Percentiles rank a stretch among this genome's conserved stretches.
Evolutionary conservation across 2,797 vertebrate species (phyloP).

Genomic region (Eospalax fontanierii): DNA sequence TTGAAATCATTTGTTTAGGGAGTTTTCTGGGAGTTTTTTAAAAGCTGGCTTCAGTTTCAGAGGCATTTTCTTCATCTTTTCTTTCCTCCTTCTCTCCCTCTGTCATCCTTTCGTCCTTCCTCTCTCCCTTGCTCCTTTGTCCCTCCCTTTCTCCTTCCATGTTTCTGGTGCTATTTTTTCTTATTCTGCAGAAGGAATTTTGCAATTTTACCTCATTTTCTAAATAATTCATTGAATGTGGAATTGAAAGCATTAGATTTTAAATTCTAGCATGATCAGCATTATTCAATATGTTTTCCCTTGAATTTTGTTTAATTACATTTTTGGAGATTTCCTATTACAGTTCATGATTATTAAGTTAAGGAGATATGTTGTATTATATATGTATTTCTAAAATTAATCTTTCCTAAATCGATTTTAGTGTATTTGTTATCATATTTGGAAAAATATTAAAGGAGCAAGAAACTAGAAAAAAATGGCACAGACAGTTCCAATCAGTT

Average conservation of each 20-base stretch:
- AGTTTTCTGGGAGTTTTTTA: neutral
- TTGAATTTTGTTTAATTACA: neutral
- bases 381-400: neutral
- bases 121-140: neutral
- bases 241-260: conserved; percentile 28
- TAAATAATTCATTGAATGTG: neutral
- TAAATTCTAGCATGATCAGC: neutral
- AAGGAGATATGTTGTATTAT: neutral
- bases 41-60: neutral
- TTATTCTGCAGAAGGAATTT: conserved; percentile 25
- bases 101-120: neutral
- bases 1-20: neutral
- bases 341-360: neutral
- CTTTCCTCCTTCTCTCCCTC: neutral
- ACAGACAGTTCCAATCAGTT: neutral
- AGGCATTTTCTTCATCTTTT: neutral
- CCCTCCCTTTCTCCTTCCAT: neutral
- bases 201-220: conserved; percentile 5
- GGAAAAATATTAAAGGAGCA: conserved; percentile 27
- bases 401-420: neutral
- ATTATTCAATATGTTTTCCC: neutral
- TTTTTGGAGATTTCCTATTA: neutral
- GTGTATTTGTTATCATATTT: conserved; percentile 2
- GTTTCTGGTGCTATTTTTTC: neutral
- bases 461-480: neutral